A percentile compares a stretch with the other conserved stretches of the same genome.
These are phyloP conservation scores for Hemicentrotus pulcherrimus DNA, from an alignment of 35 echinoderm and acorn worm genomes.

Conservation along the genomic window DNA sequence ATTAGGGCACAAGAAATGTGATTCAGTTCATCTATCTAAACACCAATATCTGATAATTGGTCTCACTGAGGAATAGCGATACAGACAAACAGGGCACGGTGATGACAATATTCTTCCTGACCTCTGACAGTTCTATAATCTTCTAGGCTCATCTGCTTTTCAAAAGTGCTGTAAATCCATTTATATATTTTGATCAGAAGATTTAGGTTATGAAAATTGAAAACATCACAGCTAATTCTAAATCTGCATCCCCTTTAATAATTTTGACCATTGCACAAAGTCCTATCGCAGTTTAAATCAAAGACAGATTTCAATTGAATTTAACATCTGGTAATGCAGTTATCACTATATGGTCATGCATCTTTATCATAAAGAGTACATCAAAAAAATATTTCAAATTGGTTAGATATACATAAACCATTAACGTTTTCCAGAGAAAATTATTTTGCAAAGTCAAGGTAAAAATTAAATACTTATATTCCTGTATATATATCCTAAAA, in stretches of 20 bases:
- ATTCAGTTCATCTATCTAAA: not conserved
- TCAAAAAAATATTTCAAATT: not conserved
- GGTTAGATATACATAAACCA: not conserved
- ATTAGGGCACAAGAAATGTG: not conserved
- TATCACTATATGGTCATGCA: not conserved
- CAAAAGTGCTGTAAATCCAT: not conserved
- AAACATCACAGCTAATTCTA: not conserved
- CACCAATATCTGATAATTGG: conserved; percentile 3
- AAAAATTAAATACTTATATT: too few species aligned
- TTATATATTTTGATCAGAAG: conserved; percentile 18
- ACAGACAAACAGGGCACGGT: conserved; percentile 21
- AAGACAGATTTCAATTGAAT: not conserved
- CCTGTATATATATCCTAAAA: too few species aligned
- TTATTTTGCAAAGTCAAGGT: not conserved
- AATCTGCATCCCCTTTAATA: not conserved
- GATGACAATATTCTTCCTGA: conserved; percentile 24
- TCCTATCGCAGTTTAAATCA: not conserved
- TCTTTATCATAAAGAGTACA: not conserved
- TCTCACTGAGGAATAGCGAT: not conserved
- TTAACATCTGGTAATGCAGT: not conserved
- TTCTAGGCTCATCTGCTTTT: conserved; percentile 25
- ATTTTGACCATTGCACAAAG: not conserved
- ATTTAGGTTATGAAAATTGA: conserved; percentile 33
- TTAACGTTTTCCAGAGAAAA: not conserved
- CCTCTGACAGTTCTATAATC: not conserved